A percentile compares a stretch with the other conserved stretches of the same genome.
phyloP scores from a whole-genome alignment of 1,140 invertebrate genomes.

The Halesus radiatus region DNA sequence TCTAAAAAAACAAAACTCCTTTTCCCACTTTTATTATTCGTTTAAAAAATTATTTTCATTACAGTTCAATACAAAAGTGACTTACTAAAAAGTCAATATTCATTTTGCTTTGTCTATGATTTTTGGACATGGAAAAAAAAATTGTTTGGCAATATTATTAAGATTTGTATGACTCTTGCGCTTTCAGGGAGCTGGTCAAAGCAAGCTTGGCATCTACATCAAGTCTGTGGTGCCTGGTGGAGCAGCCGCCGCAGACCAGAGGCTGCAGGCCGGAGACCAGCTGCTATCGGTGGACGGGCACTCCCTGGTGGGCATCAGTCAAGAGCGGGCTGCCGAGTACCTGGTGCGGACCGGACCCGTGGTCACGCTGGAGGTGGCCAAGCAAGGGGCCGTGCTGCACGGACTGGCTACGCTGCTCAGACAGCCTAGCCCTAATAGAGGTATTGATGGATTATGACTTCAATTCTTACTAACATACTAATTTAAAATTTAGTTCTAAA shows the following conservation, averaged over 20 bases:
- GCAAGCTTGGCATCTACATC: constrained; percentile 95
- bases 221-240: constrained; percentile 97
- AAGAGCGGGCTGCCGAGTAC: constrained; percentile 97
- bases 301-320: constrained; percentile 95
- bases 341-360: constrained; percentile 93
- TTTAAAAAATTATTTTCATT: too few relatives aligned
- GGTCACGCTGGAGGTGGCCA: constrained; percentile 95
- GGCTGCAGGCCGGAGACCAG: constrained; percentile 97
- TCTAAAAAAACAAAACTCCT: too few relatives aligned
- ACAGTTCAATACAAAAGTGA: too few relatives aligned
- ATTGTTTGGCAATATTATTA: too few relatives aligned
- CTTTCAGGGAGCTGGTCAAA: constrained; percentile 87
- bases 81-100: too few relatives aligned
- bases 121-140: too few relatives aligned
- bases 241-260: constrained; percentile 94
- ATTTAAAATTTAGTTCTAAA: too few relatives aligned
- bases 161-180: too few relatives aligned
- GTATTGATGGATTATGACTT: constrained; percentile 64
- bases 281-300: constrained; percentile 97
- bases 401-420: constrained; percentile 94
- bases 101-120: too few relatives aligned
- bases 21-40: too few relatives aligned
- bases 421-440: constrained; percentile 89
- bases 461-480: too few relatives aligned
- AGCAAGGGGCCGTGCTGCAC: constrained; percentile 97